A percentile compares a stretch with the other conserved stretches of the same genome.
These are phyloP conservation scores for Erythrocercus mccallii DNA, from an alignment of 2,113 vertebrate genomes.

Conservation along the genomic window DNA sequence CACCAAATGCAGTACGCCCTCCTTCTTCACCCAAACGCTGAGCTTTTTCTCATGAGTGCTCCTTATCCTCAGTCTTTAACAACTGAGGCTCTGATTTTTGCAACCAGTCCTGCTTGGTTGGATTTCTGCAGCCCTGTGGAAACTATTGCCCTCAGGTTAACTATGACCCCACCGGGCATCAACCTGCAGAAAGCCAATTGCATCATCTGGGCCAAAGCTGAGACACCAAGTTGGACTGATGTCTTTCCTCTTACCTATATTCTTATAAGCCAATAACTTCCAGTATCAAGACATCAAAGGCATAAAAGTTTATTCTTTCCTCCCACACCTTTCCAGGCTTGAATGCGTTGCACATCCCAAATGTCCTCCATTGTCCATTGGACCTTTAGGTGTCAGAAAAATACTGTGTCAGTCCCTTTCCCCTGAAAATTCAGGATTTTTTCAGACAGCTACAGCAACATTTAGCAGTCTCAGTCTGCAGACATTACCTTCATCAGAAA, in stretches of 20 bases:
- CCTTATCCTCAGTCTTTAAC: not conserved
- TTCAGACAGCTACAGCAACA: not conserved
- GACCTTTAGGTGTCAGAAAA: not conserved
- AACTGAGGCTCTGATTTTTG: not conserved
- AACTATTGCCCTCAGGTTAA: not conserved
- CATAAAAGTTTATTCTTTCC: not conserved
- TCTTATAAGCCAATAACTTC: not conserved
- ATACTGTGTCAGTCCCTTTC: not conserved
- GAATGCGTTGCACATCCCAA: not conserved
- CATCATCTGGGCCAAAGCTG: not conserved
- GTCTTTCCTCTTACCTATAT: not conserved
- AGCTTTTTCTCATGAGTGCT: not conserved
- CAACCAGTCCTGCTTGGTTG: not conserved
- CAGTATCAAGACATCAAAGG: not conserved
- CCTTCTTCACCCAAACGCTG: not conserved
- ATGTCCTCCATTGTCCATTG: not conserved
- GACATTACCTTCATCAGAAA: constrained; percentile 21
- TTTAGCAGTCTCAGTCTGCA: constrained; percentile 17
- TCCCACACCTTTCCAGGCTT: not conserved
- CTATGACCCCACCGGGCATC: not conserved
- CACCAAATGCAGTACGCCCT: not conserved
- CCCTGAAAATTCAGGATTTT: constrained; percentile 7
- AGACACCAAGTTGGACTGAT: not conserved
- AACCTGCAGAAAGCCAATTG: not conserved
- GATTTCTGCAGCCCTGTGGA: not conserved